These are phyloP conservation scores for Eubasilissa splendida DNA, from an alignment of 2,888 invertebrate species.

Conservation along the genomic window DNA sequence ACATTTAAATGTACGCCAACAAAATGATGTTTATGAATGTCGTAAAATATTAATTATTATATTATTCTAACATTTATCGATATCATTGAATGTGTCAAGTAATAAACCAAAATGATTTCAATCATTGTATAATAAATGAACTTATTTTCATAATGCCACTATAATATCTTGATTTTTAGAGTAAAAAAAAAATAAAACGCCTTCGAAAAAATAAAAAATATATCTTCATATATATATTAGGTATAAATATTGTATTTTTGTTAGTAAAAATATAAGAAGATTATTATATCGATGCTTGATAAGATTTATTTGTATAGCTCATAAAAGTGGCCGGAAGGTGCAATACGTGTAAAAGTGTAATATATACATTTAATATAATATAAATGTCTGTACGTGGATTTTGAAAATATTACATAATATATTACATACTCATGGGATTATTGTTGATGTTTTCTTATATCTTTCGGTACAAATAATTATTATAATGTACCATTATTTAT, in stretches of 20 bases:
- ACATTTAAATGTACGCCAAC: too few species aligned
- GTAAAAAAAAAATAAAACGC: constrained; percentile 14
- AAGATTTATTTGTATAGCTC: constrained; percentile 21
- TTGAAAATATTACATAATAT: background rate
- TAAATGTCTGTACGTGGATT: background rate
- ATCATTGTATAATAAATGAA: too few species aligned
- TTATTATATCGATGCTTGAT: background rate
- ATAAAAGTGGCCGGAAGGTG: constrained; percentile 32
- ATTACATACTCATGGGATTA: background rate
- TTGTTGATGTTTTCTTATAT: background rate
- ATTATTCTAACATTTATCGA: too few species aligned
- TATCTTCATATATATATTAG: background rate
- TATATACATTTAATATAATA: background rate
- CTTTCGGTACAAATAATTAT: background rate
- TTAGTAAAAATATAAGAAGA: background rate
- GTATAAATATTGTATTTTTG: constrained; percentile 5
- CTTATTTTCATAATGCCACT: too few species aligned
- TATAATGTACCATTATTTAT: too few species aligned
- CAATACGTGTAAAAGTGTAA: constrained; percentile 30
- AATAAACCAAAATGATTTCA: too few species aligned
- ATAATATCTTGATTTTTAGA: background rate
- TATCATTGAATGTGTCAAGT: too few species aligned
- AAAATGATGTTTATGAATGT: too few species aligned
- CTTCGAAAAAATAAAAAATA: constrained; percentile 21
- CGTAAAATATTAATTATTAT: too few species aligned